These are phyloP conservation scores for Agriotes lineatus DNA, from an alignment of 2,888 invertebrate genomes.

Conservation along the genomic window DNA sequence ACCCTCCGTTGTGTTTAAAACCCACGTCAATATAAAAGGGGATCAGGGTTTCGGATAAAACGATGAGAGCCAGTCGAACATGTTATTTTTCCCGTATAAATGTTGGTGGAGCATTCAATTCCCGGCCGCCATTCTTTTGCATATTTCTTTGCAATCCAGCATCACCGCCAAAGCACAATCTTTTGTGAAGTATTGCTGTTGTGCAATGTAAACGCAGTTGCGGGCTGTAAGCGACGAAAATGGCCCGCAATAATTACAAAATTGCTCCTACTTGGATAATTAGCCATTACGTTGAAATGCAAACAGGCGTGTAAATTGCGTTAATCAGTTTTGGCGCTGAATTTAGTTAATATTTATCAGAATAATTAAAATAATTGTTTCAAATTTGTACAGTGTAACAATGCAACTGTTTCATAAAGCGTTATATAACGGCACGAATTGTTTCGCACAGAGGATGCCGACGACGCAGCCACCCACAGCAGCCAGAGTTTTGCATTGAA, in stretches of 20 bases:
- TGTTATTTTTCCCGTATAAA: conserved; percentile 32
- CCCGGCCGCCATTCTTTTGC: background rate
- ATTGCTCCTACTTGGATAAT: conserved; percentile 5
- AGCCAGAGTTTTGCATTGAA: no score
- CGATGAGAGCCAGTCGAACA: conserved; percentile 26
- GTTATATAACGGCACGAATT: no score
- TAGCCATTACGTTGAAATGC: background rate
- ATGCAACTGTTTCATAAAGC: background rate
- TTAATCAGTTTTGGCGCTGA: background rate
- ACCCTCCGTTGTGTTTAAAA: conserved; percentile 43
- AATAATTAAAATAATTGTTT: conserved; percentile 1
- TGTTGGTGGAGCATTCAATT: conserved; percentile 11
- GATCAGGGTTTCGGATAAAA: conserved; percentile 39
- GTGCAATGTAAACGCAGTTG: no score
- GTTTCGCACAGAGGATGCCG: no score
- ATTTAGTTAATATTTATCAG: conserved; percentile 5
- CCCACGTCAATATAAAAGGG: conserved; percentile 50
- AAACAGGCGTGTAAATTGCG: conserved; percentile 3
- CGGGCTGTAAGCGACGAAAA: no score
- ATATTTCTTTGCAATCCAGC: conserved; percentile 5
- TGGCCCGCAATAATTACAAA: background rate
- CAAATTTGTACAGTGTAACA: background rate
- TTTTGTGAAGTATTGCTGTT: no score
- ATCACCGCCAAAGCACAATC: no score
- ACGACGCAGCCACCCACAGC: no score